A percentile compares a stretch with the other conserved stretches of the same genome.
These are phyloP conservation scores for Calephelis nemesis DNA, from an alignment of 1,140 invertebrate genomes.

Conservation along the genomic window DNA sequence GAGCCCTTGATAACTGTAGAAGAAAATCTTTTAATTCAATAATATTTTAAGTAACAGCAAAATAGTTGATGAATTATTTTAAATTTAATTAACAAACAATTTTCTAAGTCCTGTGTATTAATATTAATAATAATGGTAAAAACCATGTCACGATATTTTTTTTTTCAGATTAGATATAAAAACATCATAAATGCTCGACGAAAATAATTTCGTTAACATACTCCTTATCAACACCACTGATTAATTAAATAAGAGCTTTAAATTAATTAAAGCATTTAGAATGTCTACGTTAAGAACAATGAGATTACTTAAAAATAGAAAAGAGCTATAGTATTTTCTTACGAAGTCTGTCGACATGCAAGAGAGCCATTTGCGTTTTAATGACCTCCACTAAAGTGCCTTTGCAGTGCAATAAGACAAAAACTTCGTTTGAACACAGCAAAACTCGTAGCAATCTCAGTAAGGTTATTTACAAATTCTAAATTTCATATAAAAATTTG, in stretches of 20 bases:
- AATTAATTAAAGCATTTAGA: not conserved
- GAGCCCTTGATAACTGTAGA: too few relatives aligned
- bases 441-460: slow-evolving; percentile 11
- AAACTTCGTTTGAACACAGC: slow-evolving; percentile 14
- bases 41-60: too few relatives aligned
- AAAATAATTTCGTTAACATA: not conserved
- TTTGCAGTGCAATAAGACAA: slow-evolving; percentile 17
- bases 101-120: too few relatives aligned
- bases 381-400: slow-evolving; percentile 11
- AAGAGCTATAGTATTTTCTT: not conserved
- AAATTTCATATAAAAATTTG: slow-evolving; percentile 25
- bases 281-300: slow-evolving; percentile 10
- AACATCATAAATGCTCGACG: not conserved
- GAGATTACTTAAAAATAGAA: slow-evolving; percentile 13
- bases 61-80: too few relatives aligned
- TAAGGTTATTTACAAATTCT: slow-evolving; percentile 16
- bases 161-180: not conserved
- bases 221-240: not conserved
- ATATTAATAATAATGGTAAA: too few relatives aligned
- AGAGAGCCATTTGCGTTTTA: slow-evolving; percentile 10
- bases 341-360: slow-evolving; percentile 13
- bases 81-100: too few relatives aligned
- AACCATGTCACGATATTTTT: not conserved
- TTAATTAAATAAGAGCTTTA: not conserved
- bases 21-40: too few relatives aligned